Evolutionary conservation across 2,113 vertebrate species (phyloP).

Genomic region (Macrotus californicus): DNA sequence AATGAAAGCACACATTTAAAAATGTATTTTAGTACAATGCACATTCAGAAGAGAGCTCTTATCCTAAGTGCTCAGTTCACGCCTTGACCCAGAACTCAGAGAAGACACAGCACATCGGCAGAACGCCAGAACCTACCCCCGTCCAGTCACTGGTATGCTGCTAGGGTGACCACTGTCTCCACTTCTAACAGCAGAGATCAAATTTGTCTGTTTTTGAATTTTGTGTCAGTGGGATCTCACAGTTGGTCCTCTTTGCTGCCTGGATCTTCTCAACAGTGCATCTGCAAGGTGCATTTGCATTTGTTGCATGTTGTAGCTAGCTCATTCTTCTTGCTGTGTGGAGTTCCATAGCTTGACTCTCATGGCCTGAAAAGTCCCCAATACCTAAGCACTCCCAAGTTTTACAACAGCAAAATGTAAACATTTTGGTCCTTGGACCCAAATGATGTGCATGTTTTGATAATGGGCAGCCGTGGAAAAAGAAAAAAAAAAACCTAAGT

Average conservation of each 20-base stretch:
- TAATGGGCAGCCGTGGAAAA: neutral
- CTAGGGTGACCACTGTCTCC: neutral
- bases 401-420: neutral
- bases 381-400: neutral
- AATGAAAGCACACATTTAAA: neutral
- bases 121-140: neutral
- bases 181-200: neutral
- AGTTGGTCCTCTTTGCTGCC: neutral
- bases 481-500: neutral
- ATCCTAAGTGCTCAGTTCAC: neutral
- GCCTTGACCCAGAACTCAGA: neutral
- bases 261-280: neutral
- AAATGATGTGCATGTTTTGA: neutral
- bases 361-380: neutral
- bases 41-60: neutral
- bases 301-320: neutral
- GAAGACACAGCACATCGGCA: neutral
- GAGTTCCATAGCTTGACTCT: neutral
- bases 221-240: neutral
- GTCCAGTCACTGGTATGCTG: neutral
- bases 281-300: neutral
- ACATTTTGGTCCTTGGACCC: neutral
- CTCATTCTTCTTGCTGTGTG: neutral
- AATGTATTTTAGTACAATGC: neutral
- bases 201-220: neutral